Evolutionary conservation across 2,113 vertebrate genomes (phyloP), one percentile per base, ranked within the genome.

Genomic region (Mola mola): DNA sequence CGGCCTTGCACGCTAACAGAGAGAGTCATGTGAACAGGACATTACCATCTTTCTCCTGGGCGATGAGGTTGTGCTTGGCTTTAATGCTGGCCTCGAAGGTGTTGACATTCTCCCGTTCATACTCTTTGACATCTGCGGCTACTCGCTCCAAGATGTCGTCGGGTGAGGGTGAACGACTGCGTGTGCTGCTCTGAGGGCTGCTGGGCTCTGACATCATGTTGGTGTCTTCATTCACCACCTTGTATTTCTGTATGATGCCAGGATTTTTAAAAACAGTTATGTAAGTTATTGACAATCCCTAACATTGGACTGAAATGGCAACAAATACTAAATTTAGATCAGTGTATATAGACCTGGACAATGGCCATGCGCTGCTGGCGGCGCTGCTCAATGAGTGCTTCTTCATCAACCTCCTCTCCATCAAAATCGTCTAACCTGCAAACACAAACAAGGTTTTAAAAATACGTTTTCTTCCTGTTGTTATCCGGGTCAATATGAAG

Each of bases 61-160:
- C 90, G 91, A 99, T 96, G 77, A 98, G 94, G 87, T 98, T 98
- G 78, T 96, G 94, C 84, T 99, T 99, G 88, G 97, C 97, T 87
- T 98, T 98, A 38, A 99, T 93, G 16, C 76, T 97, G 43, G 94
- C 97, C 88, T 99, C 97, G 37, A 99, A 99, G 0, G 94, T 99
- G 83, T 99, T 95, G 46, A 98, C 79, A 0, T 99, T 99, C 81
- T 99, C 97, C 7, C 95, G 92, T 49, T 98, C 96, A 0, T 99
- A 99, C 75, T 98, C 96, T 72, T 99, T 98, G 17, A 99, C 97
- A 1, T 99, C 97, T 1, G 97, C 97, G 8, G 97, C 96, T 0
- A 96, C 97, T 1, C 96, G 91, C 81, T 99, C 97, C 26, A 99
- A 79, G 84, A 98, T 95, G 83, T 98, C 97, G 0, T 99, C 97